These are phyloP conservation scores for Zootoca vivipara DNA, from an alignment of 2,113 vertebrate species.

Conservation along the genomic window DNA sequence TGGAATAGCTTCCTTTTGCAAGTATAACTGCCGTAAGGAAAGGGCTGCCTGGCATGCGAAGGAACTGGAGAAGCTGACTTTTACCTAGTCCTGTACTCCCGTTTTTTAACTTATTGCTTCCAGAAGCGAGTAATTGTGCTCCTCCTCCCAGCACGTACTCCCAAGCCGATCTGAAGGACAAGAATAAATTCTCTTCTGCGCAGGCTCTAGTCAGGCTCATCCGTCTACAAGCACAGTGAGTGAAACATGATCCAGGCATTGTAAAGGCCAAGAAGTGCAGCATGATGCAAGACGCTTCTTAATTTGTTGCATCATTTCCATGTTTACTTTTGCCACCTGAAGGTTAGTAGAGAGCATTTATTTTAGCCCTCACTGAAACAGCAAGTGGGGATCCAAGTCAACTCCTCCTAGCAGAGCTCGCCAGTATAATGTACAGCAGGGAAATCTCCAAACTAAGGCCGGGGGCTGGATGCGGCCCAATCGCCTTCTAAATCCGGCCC, in stretches of 20 bases:
- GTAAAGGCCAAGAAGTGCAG: neutral
- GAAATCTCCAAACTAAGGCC: no score
- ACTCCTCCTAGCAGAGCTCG: neutral
- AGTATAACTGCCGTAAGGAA: neutral
- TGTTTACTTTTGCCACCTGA: conserved; percentile 23
- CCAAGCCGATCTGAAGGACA: neutral
- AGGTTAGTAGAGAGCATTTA: neutral
- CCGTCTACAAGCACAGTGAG: neutral
- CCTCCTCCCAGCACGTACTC: neutral
- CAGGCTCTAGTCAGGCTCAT: neutral
- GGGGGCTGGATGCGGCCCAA: no score
- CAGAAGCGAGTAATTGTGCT: neutral
- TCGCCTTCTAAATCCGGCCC: no score
- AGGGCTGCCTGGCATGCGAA: neutral
- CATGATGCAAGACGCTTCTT: conserved; percentile 28
- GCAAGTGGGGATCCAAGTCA: neutral
- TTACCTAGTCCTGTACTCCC: neutral
- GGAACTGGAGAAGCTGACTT: neutral
- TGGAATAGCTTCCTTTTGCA: neutral
- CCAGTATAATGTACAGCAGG: neutral
- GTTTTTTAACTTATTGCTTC: neutral
- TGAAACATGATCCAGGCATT: neutral
- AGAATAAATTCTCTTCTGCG: neutral
- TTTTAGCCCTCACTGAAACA: neutral
- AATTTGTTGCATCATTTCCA: conserved; percentile 46